Conservation (phyloP, 2,888 invertebrate genomes). For the Sisyra terminalis region DNA sequence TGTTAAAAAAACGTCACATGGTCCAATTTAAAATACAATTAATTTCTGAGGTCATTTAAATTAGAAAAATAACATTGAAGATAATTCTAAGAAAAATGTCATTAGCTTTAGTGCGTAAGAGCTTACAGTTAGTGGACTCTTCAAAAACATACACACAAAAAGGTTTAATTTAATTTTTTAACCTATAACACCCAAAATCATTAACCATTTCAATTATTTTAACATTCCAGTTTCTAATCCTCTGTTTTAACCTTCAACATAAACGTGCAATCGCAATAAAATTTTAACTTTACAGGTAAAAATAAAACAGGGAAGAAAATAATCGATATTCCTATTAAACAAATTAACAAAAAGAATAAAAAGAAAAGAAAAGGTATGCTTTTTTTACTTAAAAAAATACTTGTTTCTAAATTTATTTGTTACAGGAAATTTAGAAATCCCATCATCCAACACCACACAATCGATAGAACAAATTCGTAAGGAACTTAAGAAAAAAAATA, state of each 20-base stretch:
- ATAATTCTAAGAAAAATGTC: conserved; percentile 17
- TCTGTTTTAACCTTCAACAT: background rate
- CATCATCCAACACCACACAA: conserved; percentile 18
- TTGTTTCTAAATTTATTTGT: background rate
- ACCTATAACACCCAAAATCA: too few species aligned
- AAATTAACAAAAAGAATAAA: conserved; percentile 16
- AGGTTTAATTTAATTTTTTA: too few species aligned
- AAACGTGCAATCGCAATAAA: background rate
- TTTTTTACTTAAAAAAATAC: background rate
- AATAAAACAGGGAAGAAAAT: conserved; percentile 16
- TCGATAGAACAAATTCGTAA: conserved; percentile 21
- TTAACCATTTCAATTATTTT: background rate
- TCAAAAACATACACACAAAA: conserved; percentile 13
- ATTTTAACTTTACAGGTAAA: conserved; percentile 10
- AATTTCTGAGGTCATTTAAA: background rate
- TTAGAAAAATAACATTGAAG: background rate
- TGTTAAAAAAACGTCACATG: too few species aligned
- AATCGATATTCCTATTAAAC: conserved; percentile 18
- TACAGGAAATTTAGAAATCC: conserved; percentile 16
- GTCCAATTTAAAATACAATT: background rate
- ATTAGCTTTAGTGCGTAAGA: conserved; percentile 21
- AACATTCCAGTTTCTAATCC: conserved; percentile 1
- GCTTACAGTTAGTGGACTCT: conserved; percentile 21
- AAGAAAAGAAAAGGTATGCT: conserved; percentile 16
- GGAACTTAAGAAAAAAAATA: conserved; percentile 18